These are phyloP conservation scores for Phaedon cochleariae DNA, from an alignment of 2,888 invertebrate genomes.

Conservation along the genomic window DNA sequence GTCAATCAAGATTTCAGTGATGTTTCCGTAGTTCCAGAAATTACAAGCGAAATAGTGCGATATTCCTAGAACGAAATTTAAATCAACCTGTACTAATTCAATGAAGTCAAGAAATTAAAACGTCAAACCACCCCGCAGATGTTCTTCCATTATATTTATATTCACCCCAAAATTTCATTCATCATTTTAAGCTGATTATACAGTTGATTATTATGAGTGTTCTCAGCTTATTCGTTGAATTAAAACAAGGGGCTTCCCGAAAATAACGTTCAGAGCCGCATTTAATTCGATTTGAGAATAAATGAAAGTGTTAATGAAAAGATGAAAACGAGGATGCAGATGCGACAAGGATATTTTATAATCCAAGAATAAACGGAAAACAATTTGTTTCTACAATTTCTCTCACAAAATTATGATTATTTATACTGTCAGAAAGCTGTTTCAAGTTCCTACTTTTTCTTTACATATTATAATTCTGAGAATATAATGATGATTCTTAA, in stretches of 20 bases:
- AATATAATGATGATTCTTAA: too few species aligned
- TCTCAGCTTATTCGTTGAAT: not conserved
- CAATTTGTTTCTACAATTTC: not conserved
- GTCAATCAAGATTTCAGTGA: too few species aligned
- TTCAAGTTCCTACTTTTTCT: too few species aligned
- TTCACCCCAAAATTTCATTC: not conserved
- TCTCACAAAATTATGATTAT: too few species aligned
- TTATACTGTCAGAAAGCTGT: too few species aligned
- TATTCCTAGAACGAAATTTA: too few species aligned
- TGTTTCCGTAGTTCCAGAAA: too few species aligned
- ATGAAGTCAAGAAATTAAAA: not conserved
- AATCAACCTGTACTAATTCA: too few species aligned
- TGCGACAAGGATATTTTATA: not conserved
- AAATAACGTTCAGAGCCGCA: not conserved
- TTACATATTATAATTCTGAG: too few species aligned
- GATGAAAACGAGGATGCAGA: not conserved
- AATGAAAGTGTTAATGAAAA: not conserved
- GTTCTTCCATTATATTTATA: not conserved
- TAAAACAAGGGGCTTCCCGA: not conserved
- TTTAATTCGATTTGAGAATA: not conserved
- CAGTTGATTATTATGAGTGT: not conserved
- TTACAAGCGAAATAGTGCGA: too few species aligned
- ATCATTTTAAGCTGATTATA: not conserved
- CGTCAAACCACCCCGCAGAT: not conserved
- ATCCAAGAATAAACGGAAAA: not conserved